phyloP scores from a whole-genome alignment of 1,140 invertebrate genomes.

The Drosophila mojavensis region DNA sequence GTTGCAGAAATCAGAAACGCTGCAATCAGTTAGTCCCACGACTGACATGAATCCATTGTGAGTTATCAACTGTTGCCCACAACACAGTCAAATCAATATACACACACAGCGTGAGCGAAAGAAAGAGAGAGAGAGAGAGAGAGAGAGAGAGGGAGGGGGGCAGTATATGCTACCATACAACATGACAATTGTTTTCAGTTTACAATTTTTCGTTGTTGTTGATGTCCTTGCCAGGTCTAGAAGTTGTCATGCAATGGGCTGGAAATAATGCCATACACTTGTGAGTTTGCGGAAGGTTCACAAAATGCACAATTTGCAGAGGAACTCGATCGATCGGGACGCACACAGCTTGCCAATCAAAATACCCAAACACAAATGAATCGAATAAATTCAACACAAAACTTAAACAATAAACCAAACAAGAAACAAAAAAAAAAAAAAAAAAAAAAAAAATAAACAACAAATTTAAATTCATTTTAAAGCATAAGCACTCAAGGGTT shows the following conservation, averaged over 20 bases:
- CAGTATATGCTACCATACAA: not conserved
- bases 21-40: slow-evolving; percentile 68
- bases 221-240: slow-evolving; percentile 10
- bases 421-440: not conserved
- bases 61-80: slow-evolving; percentile 59
- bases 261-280: slow-evolving; percentile 19
- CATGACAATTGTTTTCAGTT: not conserved
- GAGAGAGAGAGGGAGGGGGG: not conserved
- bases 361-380: slow-evolving; percentile 15
- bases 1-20: slow-evolving; percentile 73
- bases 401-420: slow-evolving; percentile 7
- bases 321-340: slow-evolving; percentile 15
- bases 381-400: not conserved
- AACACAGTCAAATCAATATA: slow-evolving; percentile 56
- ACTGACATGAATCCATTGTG: slow-evolving; percentile 77
- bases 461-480: slow-evolving; percentile 23
- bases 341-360: slow-evolving; percentile 17
- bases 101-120: not conserved
- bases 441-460: slow-evolving; percentile 8
- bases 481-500: slow-evolving; percentile 34
- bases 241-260: slow-evolving; percentile 32
- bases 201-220: not conserved
- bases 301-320: slow-evolving; percentile 21
- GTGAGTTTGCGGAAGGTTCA: not conserved
- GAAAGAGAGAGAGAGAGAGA: no score